These are phyloP conservation scores for Synanthedon formicaeformis DNA, from an alignment of 2,888 invertebrate species.

Conservation along the genomic window DNA sequence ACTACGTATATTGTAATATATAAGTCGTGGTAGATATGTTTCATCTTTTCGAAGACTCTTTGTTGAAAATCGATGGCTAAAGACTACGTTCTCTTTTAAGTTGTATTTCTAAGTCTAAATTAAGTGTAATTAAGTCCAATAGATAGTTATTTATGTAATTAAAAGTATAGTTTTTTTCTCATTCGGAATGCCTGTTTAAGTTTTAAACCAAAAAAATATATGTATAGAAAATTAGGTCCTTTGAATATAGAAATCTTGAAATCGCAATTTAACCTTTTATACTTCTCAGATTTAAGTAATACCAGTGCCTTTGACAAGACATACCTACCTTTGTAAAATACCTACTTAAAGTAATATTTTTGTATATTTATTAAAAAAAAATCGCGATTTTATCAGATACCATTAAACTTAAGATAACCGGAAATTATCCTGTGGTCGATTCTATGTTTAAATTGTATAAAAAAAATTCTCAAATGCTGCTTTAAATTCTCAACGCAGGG, in stretches of 20 bases:
- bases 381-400: conserved; percentile 36
- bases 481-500: neutral
- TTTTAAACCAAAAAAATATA: conserved; percentile 55
- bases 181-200: conserved; percentile 49
- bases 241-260: conserved; percentile 19
- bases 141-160: conserved; percentile 61
- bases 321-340: conserved; percentile 62
- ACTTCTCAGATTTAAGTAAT: conserved; percentile 36
- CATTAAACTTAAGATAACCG: conserved; percentile 2
- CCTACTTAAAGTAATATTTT: conserved; percentile 58
- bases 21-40: conserved; percentile 63
- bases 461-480: too few relatives aligned
- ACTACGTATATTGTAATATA: conserved; percentile 48
- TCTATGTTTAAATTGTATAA: too few relatives aligned
- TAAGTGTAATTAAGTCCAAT: conserved; percentile 59
- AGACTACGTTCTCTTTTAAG: conserved; percentile 60
- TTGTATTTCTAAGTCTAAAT: conserved; percentile 40
- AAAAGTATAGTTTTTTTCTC: conserved; percentile 53
- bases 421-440: conserved; percentile 12
- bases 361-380: conserved; percentile 52
- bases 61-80: conserved; percentile 63
- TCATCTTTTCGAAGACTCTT: conserved; percentile 69
- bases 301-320: conserved; percentile 69
- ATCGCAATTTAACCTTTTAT: conserved; percentile 14
- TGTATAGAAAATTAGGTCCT: conserved; percentile 28